A percentile compares a stretch with the other conserved stretches of the same genome.
Evolutionary conservation across 2,888 invertebrate species (phyloP).

Genomic region (Tanypteryx hageni): DNA sequence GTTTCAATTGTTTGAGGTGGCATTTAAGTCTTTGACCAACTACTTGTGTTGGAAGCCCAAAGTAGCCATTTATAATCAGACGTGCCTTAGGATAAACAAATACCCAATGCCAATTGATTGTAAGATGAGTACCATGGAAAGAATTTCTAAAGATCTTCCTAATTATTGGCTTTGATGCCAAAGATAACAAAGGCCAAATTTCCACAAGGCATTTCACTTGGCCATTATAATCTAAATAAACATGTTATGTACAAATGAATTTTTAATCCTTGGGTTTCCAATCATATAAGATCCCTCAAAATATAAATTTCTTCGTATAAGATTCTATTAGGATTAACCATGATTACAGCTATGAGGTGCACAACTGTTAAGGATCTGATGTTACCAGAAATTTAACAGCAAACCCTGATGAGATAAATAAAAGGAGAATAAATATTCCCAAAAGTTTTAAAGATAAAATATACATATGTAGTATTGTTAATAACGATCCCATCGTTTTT

Average conservation of each 20-base stretch:
- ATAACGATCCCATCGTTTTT: conserved; percentile 12
- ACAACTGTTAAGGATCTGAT: conserved; percentile 53
- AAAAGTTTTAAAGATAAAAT: conserved; percentile 38
- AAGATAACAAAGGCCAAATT: conserved; percentile 44
- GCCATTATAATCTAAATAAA: conserved; percentile 39
- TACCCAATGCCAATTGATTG: conserved; percentile 44
- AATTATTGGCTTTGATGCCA: conserved; percentile 12
- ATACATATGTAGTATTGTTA: conserved; percentile 34
- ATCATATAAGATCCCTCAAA: conserved; percentile 51
- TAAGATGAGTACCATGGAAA: conserved; percentile 45
- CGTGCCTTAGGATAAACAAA: conserved; percentile 58
- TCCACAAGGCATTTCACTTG: conserved; percentile 38
- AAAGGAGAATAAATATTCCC: conserved; percentile 55
- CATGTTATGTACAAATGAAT: conserved; percentile 48
- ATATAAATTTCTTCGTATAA: conserved; percentile 46
- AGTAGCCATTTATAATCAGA: conserved; percentile 59
- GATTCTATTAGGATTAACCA: conserved; percentile 34
- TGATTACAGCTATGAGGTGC: conserved; percentile 56
- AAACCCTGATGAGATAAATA: conserved; percentile 55
- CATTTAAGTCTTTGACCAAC: conserved; percentile 54
- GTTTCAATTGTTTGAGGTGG: conserved; percentile 59
- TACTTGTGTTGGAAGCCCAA: conserved; percentile 59
- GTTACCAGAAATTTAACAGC: conserved; percentile 53
- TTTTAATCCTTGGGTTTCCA: conserved; percentile 26
- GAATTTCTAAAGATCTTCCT: conserved; percentile 12